These are phyloP conservation scores for Lytechinus variegatus DNA, from an alignment of 35 echinoderm and acorn worm genomes.

Conservation along the genomic window DNA sequence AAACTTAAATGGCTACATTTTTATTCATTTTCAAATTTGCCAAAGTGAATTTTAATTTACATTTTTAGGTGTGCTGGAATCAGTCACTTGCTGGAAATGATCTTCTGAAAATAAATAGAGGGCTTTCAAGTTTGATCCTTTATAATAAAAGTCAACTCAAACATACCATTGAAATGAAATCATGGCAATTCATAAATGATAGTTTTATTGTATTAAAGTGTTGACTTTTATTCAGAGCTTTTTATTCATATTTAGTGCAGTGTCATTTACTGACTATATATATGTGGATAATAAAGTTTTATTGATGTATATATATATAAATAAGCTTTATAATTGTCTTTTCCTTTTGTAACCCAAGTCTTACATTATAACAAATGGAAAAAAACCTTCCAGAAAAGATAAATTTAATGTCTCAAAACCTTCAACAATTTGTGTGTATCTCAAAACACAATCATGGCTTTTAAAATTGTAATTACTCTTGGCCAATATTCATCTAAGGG, in stretches of 20 bases:
- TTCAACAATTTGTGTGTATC: background rate
- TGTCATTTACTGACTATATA: background rate
- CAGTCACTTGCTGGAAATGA: no score
- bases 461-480: background rate
- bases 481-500: background rate
- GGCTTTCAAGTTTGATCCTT: constrained; percentile 1
- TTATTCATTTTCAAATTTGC: no score
- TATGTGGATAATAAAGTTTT: background rate
- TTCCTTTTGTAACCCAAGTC: background rate
- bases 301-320: background rate
- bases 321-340: background rate
- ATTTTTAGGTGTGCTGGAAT: no score
- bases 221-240: background rate
- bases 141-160: background rate
- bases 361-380: background rate
- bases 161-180: background rate
- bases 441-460: background rate
- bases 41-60: no score
- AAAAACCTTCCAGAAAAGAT: no score
- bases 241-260: constrained; percentile 6
- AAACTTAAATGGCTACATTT: background rate
- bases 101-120: background rate
- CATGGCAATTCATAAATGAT: background rate
- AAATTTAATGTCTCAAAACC: background rate
- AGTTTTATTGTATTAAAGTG: background rate